phyloP scores from a whole-genome alignment of 23 tunicate genomes.

The Corella eumyota region DNA sequence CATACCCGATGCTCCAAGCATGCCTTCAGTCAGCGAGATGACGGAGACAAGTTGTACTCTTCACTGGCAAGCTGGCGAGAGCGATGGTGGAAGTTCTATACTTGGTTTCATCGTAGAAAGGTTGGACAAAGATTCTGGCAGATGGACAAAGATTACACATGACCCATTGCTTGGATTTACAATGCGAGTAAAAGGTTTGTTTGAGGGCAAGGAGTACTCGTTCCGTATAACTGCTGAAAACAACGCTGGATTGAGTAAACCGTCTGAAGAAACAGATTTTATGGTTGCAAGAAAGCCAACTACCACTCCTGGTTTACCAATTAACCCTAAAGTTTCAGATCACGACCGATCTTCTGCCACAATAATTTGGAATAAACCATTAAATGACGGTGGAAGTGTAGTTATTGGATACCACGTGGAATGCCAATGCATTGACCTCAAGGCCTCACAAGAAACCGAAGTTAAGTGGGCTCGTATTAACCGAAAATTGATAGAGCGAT shows the following conservation, averaged over 20 bases:
- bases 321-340: slow-evolving; percentile 55
- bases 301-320: slow-evolving; percentile 67
- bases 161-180: slow-evolving; percentile 56
- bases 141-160: slow-evolving; percentile 63
- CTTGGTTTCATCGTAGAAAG: slow-evolving; percentile 78
- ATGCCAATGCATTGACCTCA: slow-evolving; percentile 19
- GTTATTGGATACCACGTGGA: slow-evolving; percentile 81
- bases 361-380: slow-evolving; percentile 68
- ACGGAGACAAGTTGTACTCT: slow-evolving; percentile 64
- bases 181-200: slow-evolving; percentile 72
- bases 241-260: slow-evolving; percentile 76
- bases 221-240: slow-evolving; percentile 87
- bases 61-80: slow-evolving; percentile 62
- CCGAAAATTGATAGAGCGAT: slow-evolving; percentile 12
- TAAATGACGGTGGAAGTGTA: slow-evolving; percentile 54
- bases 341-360: slow-evolving; percentile 53
- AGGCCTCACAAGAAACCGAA: slow-evolving; percentile 1
- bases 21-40: slow-evolving; percentile 38
- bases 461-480: slow-evolving; percentile 53
- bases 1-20: slow-evolving; percentile 60
- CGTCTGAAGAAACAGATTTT: slow-evolving; percentile 60
- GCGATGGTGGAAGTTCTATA: slow-evolving; percentile 76
- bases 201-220: slow-evolving; percentile 62
- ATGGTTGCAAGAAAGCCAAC: slow-evolving; percentile 46
- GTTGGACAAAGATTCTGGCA: slow-evolving; percentile 63